Evolutionary conservation across 1,140 invertebrate species (phyloP).

Genomic region (Tetramorium parvispinum): DNA sequence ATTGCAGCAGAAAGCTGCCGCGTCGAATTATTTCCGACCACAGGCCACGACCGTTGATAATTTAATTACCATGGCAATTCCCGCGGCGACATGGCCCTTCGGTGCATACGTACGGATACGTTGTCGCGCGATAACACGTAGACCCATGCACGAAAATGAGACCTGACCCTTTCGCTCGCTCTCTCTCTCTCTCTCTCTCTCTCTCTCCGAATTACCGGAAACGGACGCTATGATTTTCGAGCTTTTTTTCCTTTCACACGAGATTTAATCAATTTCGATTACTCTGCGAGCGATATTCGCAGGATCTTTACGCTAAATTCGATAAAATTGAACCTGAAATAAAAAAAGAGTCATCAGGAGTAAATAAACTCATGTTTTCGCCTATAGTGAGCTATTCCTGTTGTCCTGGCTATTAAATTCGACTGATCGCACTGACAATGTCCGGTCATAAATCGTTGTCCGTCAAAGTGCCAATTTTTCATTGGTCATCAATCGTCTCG

Average conservation of each 20-base stretch:
- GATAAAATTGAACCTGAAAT: not conserved
- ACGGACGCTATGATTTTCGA: constrained; percentile 43
- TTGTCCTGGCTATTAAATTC: not conserved
- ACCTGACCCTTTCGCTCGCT: not conserved
- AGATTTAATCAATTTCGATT: constrained; percentile 14
- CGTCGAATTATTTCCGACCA: constrained; percentile 84
- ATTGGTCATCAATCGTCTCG: constrained; percentile 29
- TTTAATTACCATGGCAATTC: constrained; percentile 82
- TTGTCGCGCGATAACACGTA: constrained; percentile 31
- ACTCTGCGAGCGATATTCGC: not conserved
- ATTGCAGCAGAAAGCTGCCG: constrained; percentile 81
- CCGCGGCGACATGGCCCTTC: constrained; percentile 66
- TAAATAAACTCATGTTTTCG: not conserved
- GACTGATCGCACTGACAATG: not conserved
- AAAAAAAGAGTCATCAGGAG: not conserved
- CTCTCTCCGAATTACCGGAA: not conserved
- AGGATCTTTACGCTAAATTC: not conserved
- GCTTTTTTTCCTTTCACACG: not conserved
- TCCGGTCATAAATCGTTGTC: not conserved
- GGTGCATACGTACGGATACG: constrained; percentile 41
- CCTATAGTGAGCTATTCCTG: not conserved
- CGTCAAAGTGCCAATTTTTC: constrained; percentile 21
- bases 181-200: not conserved
- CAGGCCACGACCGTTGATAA: constrained; percentile 80
- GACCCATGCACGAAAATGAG: constrained; percentile 43